Base-by-base conservation (phyloP, 2,888 invertebrate genomes). In the Clostera curtula region DNA sequence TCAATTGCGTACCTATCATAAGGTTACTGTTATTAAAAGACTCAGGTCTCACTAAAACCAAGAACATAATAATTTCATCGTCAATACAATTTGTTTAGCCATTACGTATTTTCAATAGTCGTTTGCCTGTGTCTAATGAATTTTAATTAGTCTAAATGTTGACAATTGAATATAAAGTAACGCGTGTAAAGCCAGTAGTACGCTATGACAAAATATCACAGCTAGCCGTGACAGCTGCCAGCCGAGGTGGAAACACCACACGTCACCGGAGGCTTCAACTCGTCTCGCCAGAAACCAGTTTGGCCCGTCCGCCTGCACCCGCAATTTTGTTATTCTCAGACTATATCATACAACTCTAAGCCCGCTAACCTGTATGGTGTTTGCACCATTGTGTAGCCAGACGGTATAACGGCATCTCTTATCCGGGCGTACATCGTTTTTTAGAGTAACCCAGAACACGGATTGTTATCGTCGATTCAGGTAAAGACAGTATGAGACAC, bases 401-500 rank as follows among this genome's bases (percentile, higher is more conserved):
- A 73, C 79, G 49, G 61, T 49, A 59, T 80, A 80, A 82, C 82
- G 82, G 82, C 60, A 77, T 56, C 63, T 52, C 40, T 69, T 75
- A 75, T 76, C 77, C 69, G 62, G 62, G 58, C 67, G 64, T 67
- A 56, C 63, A 75, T 76, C 71, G 58, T 54, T 58, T 62, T 70
- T 67, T 62, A 58, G 56, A 62, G 60, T 54, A 58, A 53, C 56
- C 60, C 60, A 49, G 56, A 29, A 34, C 25, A 36, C 29, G 61
- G 61, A 62, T 65, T 58, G 54, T 63, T 63, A 68, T 63, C 65
- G 57, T 55, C 49, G 45, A 41, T 40, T 50, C 65, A 62, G 64
- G 60, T 61, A 66, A 34, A 40, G 18, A 27, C 22, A 43, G 37
- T 41, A 40, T 29, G 25, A 25, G 19, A n/a, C 19, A 19, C 9